A percentile compares a stretch with the other conserved stretches of the same genome.
phyloP scores from a whole-genome alignment of 1,140 invertebrate species.

The Formica exsecta region DNA sequence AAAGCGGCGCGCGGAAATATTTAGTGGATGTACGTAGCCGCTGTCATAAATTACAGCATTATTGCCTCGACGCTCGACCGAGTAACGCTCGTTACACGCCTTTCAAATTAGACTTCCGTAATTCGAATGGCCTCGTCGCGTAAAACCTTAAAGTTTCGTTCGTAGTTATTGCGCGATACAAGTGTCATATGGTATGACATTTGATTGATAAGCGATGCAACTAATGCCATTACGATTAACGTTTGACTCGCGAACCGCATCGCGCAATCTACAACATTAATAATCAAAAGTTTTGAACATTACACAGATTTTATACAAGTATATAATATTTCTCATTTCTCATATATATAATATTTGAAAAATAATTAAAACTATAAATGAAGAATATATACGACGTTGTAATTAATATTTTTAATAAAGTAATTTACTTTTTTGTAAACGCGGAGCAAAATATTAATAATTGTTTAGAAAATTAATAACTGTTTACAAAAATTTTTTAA shows the following conservation, averaged over 20 bases:
- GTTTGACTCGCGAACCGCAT: neutral
- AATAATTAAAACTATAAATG: neutral
- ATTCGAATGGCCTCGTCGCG: neutral
- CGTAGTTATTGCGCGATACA: conserved; percentile 15
- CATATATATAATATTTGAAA: neutral
- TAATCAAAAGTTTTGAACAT: neutral
- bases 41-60: conserved; percentile 49
- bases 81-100: conserved; percentile 21
- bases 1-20: conserved; percentile 40
- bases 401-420: neutral
- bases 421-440: neutral
- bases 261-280: neutral
- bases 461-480: neutral
- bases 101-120: conserved; percentile 52
- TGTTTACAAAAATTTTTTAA: neutral
- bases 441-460: neutral
- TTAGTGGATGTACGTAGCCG: neutral
- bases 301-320: neutral
- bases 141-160: conserved; percentile 36
- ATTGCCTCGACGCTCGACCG: neutral
- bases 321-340: too few species aligned
- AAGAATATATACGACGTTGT: neutral
- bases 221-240: neutral
- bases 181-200: conserved; percentile 1
- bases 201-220: conserved; percentile 30